These are phyloP conservation scores for Trogon surrucura DNA, from an alignment of 2,113 vertebrate species.

Conservation along the genomic window DNA sequence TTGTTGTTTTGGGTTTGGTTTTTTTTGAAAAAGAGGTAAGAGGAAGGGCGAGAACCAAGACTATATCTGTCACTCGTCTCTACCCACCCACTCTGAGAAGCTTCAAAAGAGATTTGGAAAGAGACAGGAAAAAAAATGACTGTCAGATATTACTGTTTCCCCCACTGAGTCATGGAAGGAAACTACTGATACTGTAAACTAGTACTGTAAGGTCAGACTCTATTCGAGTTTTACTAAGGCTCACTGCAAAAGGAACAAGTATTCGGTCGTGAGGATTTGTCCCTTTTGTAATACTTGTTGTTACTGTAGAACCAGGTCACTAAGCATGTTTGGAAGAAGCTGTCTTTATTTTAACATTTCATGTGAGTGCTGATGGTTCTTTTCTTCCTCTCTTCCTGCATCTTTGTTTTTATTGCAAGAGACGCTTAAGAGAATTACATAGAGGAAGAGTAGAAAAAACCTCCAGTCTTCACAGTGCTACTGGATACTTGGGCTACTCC, in stretches of 20 bases:
- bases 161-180: conserved; percentile 68
- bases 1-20: too few species aligned
- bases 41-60: conserved; percentile 36
- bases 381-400: not conserved
- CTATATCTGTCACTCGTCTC: conserved; percentile 39
- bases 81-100: conserved; percentile 26
- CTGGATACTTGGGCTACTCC: not conserved
- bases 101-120: conserved; percentile 64
- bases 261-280: not conserved
- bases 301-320: not conserved
- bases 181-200: conserved; percentile 66
- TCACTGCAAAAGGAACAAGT: not conserved
- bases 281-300: not conserved
- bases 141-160: conserved; percentile 69
- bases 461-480: not conserved
- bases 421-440: not conserved
- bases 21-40: not conserved
- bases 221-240: conserved; percentile 19
- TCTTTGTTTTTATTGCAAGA: conserved; percentile 4
- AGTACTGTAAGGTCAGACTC: conserved; percentile 39
- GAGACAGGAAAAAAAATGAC: conserved; percentile 50
- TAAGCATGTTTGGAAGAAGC: not conserved
- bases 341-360: not conserved
- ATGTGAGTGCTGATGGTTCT: not conserved
- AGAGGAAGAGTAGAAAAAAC: not conserved